Conservation (phyloP, 2,888 invertebrate species). For the Ectemnius lituratus region DNA sequence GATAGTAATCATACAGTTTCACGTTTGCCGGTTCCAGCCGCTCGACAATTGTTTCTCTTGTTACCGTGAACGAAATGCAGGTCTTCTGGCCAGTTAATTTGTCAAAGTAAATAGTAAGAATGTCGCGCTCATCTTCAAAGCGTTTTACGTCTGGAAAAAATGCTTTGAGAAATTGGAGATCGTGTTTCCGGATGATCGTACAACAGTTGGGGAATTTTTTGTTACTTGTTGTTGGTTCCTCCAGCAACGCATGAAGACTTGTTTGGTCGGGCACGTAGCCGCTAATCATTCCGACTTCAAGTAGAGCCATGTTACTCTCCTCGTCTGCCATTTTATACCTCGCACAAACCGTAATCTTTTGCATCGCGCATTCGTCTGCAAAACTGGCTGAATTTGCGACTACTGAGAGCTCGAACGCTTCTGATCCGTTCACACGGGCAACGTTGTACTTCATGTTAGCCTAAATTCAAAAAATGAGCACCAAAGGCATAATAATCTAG, state of each 20-base stretch:
- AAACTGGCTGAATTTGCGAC: conserved; percentile 75
- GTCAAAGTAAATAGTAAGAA: conserved; percentile 80
- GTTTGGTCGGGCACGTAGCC: conserved; percentile 82
- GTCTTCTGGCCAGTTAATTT: conserved; percentile 77
- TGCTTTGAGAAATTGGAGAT: not conserved
- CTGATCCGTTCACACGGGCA: conserved; percentile 77
- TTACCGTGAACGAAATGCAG: conserved; percentile 79
- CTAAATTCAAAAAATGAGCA: conserved; percentile 67
- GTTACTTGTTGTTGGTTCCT: conserved; percentile 77
- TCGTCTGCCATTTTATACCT: conserved; percentile 77
- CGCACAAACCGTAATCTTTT: conserved; percentile 72
- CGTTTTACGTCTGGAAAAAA: conserved; percentile 77
- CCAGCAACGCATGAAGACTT: conserved; percentile 80
- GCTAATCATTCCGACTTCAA: conserved; percentile 82
- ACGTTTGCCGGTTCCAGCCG: conserved; percentile 80
- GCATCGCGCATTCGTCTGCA: conserved; percentile 78
- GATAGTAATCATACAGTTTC: conserved; percentile 83
- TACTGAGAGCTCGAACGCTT: conserved; percentile 79
- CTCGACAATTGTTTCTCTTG: conserved; percentile 78
- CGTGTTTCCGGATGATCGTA: too few relatives aligned
- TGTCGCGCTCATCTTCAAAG: conserved; percentile 79
- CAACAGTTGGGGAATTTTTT: too few relatives aligned
- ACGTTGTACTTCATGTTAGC: conserved; percentile 79
- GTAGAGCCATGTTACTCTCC: conserved; percentile 80
- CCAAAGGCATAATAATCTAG: not conserved